phyloP scores from a whole-genome alignment of 2,113 vertebrate species.

The Macrotis lagotis region DNA sequence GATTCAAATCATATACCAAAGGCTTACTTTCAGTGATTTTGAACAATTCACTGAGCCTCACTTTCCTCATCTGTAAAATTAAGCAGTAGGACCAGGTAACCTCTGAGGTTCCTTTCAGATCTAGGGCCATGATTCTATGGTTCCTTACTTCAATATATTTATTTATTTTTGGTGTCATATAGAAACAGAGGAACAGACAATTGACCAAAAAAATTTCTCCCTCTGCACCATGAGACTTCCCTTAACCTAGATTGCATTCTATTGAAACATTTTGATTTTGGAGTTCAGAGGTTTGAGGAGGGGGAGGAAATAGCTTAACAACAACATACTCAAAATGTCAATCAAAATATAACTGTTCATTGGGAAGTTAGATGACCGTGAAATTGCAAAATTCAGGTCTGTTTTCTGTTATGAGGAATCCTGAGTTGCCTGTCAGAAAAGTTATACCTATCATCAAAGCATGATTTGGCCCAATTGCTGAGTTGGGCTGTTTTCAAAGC shows the following conservation, averaged over 20 bases:
- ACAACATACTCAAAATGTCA: conserved; percentile 64
- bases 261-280: conserved; percentile 42
- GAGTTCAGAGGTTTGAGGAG: background rate
- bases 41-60: background rate
- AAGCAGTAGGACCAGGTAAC: background rate
- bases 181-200: background rate
- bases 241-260: conserved; percentile 38
- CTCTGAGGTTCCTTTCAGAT: background rate
- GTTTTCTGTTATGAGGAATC: conserved; percentile 72
- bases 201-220: background rate
- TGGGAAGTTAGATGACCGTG: conserved; percentile 78
- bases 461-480: conserved; percentile 69
- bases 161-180: background rate
- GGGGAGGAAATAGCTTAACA: conserved; percentile 6
- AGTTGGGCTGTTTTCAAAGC: conserved; percentile 65
- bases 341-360: conserved; percentile 79
- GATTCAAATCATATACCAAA: background rate
- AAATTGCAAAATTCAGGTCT: conserved; percentile 75
- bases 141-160: background rate
- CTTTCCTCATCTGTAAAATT: background rate
- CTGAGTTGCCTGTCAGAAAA: conserved; percentile 65
- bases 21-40: background rate
- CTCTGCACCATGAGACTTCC: background rate
- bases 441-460: conserved; percentile 68
- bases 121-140: background rate